These are phyloP conservation scores for Caenorhabditis parvicauda DNA, from an alignment of 2,888 invertebrate genomes.

Conservation along the genomic window DNA sequence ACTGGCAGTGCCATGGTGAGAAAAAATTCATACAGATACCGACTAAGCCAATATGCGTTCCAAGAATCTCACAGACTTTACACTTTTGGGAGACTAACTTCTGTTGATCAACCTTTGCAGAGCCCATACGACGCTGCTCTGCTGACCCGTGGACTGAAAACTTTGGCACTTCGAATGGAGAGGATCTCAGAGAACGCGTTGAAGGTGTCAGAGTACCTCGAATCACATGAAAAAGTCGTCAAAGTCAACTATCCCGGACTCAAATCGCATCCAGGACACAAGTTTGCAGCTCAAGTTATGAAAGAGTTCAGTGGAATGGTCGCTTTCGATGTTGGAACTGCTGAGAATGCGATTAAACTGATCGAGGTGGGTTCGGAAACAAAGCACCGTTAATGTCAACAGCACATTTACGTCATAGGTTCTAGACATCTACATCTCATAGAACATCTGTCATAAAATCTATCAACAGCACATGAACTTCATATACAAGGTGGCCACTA, in stretches of 20 bases:
- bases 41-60: too few species aligned
- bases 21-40: background rate
- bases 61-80: background rate
- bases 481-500: too few species aligned
- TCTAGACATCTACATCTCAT: too few species aligned
- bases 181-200: conserved; percentile 34
- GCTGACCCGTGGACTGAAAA: conserved; percentile 44
- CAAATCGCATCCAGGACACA: conserved; percentile 40
- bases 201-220: conserved; percentile 33
- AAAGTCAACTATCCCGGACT: conserved; percentile 48
- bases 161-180: conserved; percentile 40
- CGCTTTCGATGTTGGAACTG: conserved; percentile 39
- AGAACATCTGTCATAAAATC: too few species aligned
- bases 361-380: conserved; percentile 22
- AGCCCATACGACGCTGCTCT: conserved; percentile 39
- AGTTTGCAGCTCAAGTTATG: conserved; percentile 32
- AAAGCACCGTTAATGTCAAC: too few species aligned
- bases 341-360: conserved; percentile 29
- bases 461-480: too few species aligned
- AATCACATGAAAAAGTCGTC: conserved; percentile 33
- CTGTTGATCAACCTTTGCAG: conserved; percentile 13
- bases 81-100: background rate
- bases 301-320: conserved; percentile 51
- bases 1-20: conserved; percentile 30
- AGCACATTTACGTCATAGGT: too few species aligned